Percentiles rank a stretch among this genome's conserved stretches.
Evolutionary conservation across 2,888 invertebrate genomes (phyloP).

Genomic region (Tubulanus polymorphus): DNA sequence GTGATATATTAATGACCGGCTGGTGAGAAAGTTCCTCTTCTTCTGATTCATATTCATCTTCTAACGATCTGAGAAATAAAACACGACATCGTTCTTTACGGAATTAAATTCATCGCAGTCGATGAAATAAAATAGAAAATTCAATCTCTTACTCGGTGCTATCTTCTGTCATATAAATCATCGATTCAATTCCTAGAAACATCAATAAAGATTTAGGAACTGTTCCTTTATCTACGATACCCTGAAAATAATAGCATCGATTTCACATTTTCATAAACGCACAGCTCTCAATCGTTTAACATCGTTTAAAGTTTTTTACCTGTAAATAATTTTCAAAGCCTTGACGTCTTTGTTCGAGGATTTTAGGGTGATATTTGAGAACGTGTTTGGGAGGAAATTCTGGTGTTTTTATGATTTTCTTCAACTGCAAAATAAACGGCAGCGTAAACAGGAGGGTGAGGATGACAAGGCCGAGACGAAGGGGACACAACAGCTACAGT

Average conservation of each 20-base stretch:
- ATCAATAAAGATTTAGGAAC: conserved; percentile 31
- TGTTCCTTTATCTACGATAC: conserved; percentile 28
- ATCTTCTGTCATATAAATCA: too few relatives aligned
- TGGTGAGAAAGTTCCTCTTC: too few relatives aligned
- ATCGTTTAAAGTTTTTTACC: conserved; percentile 37
- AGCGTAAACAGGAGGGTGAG: too few relatives aligned
- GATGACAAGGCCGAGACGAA: too few relatives aligned
- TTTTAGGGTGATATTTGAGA: conserved; percentile 59
- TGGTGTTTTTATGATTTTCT: conserved; percentile 58
- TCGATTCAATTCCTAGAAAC: conserved; percentile 37
- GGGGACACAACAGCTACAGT: too few relatives aligned
- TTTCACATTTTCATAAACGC: neutral
- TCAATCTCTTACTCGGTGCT: too few relatives aligned
- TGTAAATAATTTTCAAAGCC: conserved; percentile 60
- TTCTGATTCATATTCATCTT: too few relatives aligned
- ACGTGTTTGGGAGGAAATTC: conserved; percentile 62
- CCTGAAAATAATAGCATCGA: conserved; percentile 22
- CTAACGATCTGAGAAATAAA: too few relatives aligned
- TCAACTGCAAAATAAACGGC: conserved; percentile 42
- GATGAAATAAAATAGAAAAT: too few relatives aligned
- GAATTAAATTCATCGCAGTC: too few relatives aligned
- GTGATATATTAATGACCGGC: too few relatives aligned
- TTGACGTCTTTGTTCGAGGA: conserved; percentile 59
- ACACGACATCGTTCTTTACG: too few relatives aligned
- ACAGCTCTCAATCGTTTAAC: neutral